phyloP scores from a whole-genome alignment of 2,797 vertebrate genomes.

The Eidolon dupreanum region DNA sequence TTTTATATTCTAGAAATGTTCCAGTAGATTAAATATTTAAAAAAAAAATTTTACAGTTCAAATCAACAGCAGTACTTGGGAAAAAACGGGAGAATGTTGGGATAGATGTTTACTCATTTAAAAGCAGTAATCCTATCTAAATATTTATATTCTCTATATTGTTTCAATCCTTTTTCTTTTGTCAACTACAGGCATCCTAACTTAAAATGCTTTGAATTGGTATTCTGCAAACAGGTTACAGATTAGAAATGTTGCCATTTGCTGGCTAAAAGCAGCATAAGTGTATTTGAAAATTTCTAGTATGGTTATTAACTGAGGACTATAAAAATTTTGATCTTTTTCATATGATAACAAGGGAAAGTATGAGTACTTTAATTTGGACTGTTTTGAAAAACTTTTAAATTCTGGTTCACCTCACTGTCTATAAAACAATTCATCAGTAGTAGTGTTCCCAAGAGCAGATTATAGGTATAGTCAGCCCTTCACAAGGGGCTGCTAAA shows the following conservation, averaged over 20 bases:
- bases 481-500: conserved; percentile 18
- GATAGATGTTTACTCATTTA: conserved; percentile 1
- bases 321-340: conserved; percentile 54
- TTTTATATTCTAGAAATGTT: conserved; percentile 73
- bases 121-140: conserved; percentile 4
- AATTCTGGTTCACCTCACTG: conserved; percentile 40
- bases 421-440: conserved; percentile 44
- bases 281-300: conserved; percentile 26
- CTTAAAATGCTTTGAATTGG: conserved; percentile 54
- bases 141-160: conserved; percentile 25
- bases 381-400: conserved; percentile 50
- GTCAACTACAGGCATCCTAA: background rate
- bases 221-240: background rate
- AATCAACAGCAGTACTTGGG: conserved; percentile 45
- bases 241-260: conserved; percentile 17
- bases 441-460: background rate
- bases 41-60: conserved; percentile 7
- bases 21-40: conserved; percentile 66
- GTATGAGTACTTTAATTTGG: conserved; percentile 49
- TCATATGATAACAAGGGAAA: conserved; percentile 31
- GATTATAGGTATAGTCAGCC: background rate
- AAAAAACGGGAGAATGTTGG: conserved; percentile 40
- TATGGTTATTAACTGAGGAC: background rate
- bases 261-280: conserved; percentile 29
- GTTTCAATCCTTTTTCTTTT: conserved; percentile 52